A percentile compares a stretch with the other conserved stretches of the same genome.
phyloP scores from a whole-genome alignment of 1,140 invertebrate genomes.

The Homalodisca vitripennis region DNA sequence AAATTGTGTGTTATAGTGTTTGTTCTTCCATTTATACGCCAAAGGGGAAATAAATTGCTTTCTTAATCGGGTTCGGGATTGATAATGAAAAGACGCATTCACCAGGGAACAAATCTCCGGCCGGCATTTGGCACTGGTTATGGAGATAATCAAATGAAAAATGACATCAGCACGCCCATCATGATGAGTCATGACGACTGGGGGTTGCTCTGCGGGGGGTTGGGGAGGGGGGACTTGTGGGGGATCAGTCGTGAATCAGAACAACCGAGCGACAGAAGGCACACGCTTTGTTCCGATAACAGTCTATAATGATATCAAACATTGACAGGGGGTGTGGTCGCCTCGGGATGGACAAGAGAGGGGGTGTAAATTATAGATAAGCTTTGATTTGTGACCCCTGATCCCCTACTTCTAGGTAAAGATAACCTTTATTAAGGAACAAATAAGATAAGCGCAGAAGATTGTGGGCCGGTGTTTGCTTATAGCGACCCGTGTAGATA shows the following conservation, averaged over 20 bases:
- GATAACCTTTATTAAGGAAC: slow-evolving; percentile 27
- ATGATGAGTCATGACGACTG: slow-evolving; percentile 4
- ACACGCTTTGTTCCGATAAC: slow-evolving; percentile 15
- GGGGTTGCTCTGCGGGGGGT: neutral
- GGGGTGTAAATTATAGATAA: slow-evolving; percentile 16
- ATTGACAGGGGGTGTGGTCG: slow-evolving; percentile 5
- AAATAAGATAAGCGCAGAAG: slow-evolving; percentile 8
- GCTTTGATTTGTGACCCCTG: slow-evolving; percentile 18
- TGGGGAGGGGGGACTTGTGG: neutral
- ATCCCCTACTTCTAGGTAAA: slow-evolving; percentile 16
- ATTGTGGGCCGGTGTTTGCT: neutral
- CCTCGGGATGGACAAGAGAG: neutral
- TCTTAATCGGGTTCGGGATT: neutral
- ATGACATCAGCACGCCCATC: slow-evolving; percentile 19
- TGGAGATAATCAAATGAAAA: slow-evolving; percentile 23
- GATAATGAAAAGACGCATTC: slow-evolving; percentile 8
- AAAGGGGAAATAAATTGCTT: too few species aligned
- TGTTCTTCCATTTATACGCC: too few species aligned
- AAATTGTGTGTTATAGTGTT: too few species aligned
- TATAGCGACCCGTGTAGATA: slow-evolving; percentile 19
- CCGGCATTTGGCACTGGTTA: neutral
- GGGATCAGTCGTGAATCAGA: neutral
- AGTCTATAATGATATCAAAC: slow-evolving; percentile 23
- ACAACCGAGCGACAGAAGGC: slow-evolving; percentile 10
- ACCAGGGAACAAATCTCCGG: slow-evolving; percentile 16